These are phyloP conservation scores for human (Homo sapiens) DNA, from an alignment of 2,113 vertebrate species.

Conservation along the genomic window GRCh38 chr11:21661001-21661500, in stretches of 20 bases:
- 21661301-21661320: neutral
- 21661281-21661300: neutral
- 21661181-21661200: neutral
- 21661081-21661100: neutral
- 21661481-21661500: too few relatives aligned
- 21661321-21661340: neutral
- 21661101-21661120: neutral
- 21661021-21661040: neutral
- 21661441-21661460: too few relatives aligned
- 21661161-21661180: neutral
- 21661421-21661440: too few relatives aligned
- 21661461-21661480: too few relatives aligned
- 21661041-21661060: neutral
- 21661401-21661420: neutral
- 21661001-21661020: neutral
- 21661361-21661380: neutral
- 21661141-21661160: neutral
- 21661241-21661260: neutral
- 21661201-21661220: neutral
- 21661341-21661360: neutral
- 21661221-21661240: neutral
- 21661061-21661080: neutral
- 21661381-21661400: neutral
- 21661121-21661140: neutral
- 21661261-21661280: neutral